Conservation (phyloP, 2,797 vertebrate genomes). For the Glyptemys insculpta region DNA sequence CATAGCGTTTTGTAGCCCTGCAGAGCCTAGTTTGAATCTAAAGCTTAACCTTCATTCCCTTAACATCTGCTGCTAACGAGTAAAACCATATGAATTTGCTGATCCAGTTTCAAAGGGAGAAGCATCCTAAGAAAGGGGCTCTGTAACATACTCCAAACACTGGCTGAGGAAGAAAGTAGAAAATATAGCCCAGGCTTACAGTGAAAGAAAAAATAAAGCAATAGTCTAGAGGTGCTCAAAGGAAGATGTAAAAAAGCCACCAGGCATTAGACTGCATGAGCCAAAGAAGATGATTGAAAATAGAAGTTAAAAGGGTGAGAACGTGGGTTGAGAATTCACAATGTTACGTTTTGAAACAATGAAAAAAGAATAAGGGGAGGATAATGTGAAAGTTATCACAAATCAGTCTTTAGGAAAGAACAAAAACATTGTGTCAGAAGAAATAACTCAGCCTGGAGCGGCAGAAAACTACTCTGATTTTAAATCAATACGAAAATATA, state of each 20-base stretch:
- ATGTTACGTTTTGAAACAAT: not conserved
- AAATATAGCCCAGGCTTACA: not conserved
- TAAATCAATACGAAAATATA: conserved; percentile 1
- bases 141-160: conserved; percentile 23
- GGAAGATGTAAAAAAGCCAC: not conserved
- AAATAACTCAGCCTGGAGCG: not conserved
- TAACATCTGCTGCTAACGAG: conserved; percentile 63
- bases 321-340: not conserved
- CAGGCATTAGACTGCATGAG: not conserved
- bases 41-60: conserved; percentile 59
- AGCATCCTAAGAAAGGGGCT: not conserved
- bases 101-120: conserved; percentile 52
- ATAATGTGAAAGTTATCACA: not conserved
- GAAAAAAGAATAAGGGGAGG: not conserved
- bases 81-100: conserved; percentile 40
- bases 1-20: conserved; percentile 55
- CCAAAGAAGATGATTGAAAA: not conserved
- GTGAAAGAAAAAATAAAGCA: not conserved
- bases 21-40: conserved; percentile 59
- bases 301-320: not conserved
- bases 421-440: not conserved
- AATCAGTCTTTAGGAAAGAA: not conserved
- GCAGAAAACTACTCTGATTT: not conserved
- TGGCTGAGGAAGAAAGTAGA: conserved; percentile 12
- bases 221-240: not conserved